These are phyloP conservation scores for Eupithecia inturbata DNA, from an alignment of 2,888 invertebrate species.

Conservation along the genomic window DNA sequence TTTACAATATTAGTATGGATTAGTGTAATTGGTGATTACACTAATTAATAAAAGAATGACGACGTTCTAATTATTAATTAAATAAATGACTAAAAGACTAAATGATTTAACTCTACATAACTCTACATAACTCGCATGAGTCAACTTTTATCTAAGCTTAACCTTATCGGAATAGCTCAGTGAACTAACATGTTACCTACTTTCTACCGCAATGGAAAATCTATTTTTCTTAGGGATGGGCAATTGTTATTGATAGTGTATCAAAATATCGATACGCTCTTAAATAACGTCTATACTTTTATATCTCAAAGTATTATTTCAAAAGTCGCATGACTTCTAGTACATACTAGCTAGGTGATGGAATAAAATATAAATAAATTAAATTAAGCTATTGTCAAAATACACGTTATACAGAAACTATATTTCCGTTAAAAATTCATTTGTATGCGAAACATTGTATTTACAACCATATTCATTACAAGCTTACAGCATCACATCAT, in stretches of 20 bases:
- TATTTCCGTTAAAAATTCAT: too few species aligned
- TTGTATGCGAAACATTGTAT: too few species aligned
- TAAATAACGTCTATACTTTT: neutral
- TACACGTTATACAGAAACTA: neutral
- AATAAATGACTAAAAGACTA: too few species aligned
- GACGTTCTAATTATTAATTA: too few species aligned
- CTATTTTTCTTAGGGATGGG: conserved; percentile 7
- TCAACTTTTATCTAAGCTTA: conserved; percentile 2
- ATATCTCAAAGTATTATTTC: neutral
- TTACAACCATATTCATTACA: neutral
- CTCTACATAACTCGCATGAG: neutral
- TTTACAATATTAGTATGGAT: too few species aligned
- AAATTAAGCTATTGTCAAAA: too few species aligned
- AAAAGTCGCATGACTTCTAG: neutral
- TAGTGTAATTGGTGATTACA: too few species aligned
- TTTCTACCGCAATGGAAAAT: conserved; percentile 22
- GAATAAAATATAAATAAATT: too few species aligned
- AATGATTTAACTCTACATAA: neutral
- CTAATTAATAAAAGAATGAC: too few species aligned
- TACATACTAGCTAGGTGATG: neutral
- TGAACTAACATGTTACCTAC: neutral
- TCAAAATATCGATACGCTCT: neutral
- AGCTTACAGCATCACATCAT: neutral
- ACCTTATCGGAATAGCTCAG: neutral
- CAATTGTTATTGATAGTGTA: neutral